Base-by-base conservation (phyloP, 1,140 invertebrate species). In the Halictus rubicundus region DNA sequence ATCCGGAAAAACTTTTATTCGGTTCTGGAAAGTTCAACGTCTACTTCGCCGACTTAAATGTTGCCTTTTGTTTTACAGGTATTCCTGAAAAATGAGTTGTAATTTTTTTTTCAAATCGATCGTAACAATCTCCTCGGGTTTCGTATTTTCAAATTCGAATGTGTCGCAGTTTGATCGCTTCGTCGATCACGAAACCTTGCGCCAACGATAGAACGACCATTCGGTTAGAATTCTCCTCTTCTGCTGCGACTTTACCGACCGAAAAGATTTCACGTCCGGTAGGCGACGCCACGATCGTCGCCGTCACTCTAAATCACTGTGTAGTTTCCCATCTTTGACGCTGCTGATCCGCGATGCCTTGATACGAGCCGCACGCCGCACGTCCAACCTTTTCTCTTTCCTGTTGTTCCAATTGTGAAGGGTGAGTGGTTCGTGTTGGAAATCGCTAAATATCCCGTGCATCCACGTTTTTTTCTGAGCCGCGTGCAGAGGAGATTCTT, bases 371-470 rank as follows among this genome's bases (percentile, higher is more conserved):
- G 42, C 42, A 7, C n/a, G 42, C 77, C 25, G 42, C 21, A 57
- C 49, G 19, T 0, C 2, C 37, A 7, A n/a, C 12, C 16, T 19
- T 0, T 10, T 32, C 23, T 42, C 74, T 49, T 86, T 86, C 76
- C 14, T 86, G 83, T 71, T 64, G 19, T 70, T 82, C 4, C 32
- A 39, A 19, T 52, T 42, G 71, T 5, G 23, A 27, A 32, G 23
- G 84, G 84, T 87, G 78, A 87, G 85, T 81, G 63, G 0, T 52
- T 0, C 65, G 10, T 12, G 3, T 0, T 52, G 8, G 1, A 59
- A 78, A 87, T 87, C 85, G 21, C 6, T 1, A 27, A 81, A 42
- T 71, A 87, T 87, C 42, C 21, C 12, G 16, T 23, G 21, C 73
- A 85, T 86, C 85, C 21, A 39, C 21, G 7, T 27, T 37, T 76